These are phyloP conservation scores for Amphiprion percula DNA, from an alignment of 2,113 vertebrate genomes.

Conservation along the genomic window DNA sequence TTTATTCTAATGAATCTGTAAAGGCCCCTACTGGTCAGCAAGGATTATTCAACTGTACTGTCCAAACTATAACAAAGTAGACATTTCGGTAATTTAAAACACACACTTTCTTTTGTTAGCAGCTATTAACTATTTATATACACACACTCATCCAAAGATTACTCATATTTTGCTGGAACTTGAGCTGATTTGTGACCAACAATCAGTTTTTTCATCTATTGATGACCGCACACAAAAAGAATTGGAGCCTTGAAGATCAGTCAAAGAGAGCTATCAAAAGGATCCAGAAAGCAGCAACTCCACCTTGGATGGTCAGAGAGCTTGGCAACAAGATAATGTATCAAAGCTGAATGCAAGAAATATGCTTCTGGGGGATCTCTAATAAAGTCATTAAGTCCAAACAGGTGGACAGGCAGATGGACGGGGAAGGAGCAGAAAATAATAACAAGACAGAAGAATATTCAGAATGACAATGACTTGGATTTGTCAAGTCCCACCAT, in stretches of 20 bases:
- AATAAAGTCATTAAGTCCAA: constrained; percentile 17
- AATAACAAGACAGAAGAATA: constrained; percentile 7
- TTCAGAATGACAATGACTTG: constrained; percentile 5
- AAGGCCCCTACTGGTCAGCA: background rate
- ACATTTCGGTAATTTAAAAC: too few species aligned
- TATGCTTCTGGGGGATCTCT: constrained; percentile 14
- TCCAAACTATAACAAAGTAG: too few species aligned
- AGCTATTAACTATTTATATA: too few species aligned
- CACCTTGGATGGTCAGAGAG: constrained; percentile 17
- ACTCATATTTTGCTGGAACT: too few species aligned
- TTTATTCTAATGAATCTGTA: too few species aligned
- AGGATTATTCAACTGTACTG: background rate
- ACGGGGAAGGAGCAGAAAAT: constrained; percentile 5
- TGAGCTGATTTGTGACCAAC: background rate
- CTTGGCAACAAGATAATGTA: constrained; percentile 10
- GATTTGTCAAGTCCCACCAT: background rate
- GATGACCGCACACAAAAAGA: background rate
- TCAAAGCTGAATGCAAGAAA: constrained; percentile 19
- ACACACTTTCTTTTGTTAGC: too few species aligned
- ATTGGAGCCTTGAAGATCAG: background rate
- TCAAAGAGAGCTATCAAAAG: background rate
- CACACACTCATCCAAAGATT: too few species aligned
- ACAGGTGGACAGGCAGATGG: constrained; percentile 41
- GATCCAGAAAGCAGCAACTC: background rate
- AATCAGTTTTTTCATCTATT: background rate